These are phyloP conservation scores for Calycopis cecrops DNA, from an alignment of 1,140 invertebrate species.

Conservation along the genomic window DNA sequence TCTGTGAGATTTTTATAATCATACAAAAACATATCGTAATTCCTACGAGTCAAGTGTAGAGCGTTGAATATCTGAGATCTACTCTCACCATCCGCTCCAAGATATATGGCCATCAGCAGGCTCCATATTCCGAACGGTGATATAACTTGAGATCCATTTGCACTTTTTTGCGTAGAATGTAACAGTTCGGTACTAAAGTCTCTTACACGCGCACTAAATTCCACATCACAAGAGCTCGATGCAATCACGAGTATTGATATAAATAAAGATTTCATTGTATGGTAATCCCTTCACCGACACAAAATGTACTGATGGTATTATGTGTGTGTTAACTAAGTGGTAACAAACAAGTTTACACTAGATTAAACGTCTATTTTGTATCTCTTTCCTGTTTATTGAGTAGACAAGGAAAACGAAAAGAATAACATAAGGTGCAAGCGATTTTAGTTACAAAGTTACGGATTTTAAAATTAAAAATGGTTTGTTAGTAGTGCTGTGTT, in stretches of 20 bases:
- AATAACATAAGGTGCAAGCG: not conserved
- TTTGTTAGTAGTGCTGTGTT: not conserved
- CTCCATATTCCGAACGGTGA: slow-evolving; percentile 65
- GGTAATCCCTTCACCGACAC: slow-evolving; percentile 27
- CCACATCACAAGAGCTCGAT: slow-evolving; percentile 34
- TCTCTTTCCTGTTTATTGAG: not conserved
- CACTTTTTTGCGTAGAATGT: slow-evolving; percentile 43
- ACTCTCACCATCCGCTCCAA: slow-evolving; percentile 41
- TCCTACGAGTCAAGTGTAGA: slow-evolving; percentile 42
- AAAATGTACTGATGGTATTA: slow-evolving; percentile 36
- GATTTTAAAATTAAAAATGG: too few species aligned
- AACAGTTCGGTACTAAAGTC: slow-evolving; percentile 62
- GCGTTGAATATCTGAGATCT: slow-evolving; percentile 30
- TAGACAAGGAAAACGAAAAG: not conserved
- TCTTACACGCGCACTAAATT: slow-evolving; percentile 52
- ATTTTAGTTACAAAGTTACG: not conserved
- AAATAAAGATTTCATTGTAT: slow-evolving; percentile 33
- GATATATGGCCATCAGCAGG: slow-evolving; percentile 44
- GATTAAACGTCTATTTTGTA: not conserved
- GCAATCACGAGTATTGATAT: slow-evolving; percentile 31
- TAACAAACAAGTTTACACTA: slow-evolving; percentile 7
- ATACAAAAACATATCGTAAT: not conserved
- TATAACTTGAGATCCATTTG: slow-evolving; percentile 52
- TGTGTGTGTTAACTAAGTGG: slow-evolving; percentile 16
- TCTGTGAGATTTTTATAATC: slow-evolving; percentile 35